Percentiles rank a stretch among this genome's conserved stretches.
Conservation (phyloP, 2,888 invertebrate genomes). For the Holacanthella duospinosa region DNA sequence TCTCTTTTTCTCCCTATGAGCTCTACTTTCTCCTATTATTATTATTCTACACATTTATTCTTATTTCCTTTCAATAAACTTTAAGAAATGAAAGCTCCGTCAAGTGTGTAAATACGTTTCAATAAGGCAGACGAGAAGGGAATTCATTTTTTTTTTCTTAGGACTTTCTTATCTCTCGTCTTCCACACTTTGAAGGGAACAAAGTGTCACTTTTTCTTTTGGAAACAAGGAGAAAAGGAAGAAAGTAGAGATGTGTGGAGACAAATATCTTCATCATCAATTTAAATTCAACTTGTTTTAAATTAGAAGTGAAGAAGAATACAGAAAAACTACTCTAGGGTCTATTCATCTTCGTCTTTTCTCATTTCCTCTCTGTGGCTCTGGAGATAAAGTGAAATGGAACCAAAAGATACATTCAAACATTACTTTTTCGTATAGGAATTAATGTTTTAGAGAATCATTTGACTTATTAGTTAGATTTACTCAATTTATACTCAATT, state of each 20-base stretch:
- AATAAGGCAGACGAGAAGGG: neutral
- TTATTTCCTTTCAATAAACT: slow-evolving; percentile 1
- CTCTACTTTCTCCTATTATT: slow-evolving; percentile 4
- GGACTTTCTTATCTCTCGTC: neutral
- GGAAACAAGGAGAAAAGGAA: neutral
- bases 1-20: neutral
- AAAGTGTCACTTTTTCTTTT: no score
- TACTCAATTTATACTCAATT: no score
- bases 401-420: neutral
- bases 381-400: neutral
- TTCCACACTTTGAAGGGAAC: neutral
- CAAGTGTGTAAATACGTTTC: slow-evolving; percentile 1
- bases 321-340: neutral
- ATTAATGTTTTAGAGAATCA: neutral
- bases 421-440: neutral
- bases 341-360: slow-evolving; percentile 4
- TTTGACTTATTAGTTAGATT: no score
- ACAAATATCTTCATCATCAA: slow-evolving; percentile 2
- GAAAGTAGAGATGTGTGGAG: neutral
- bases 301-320: neutral
- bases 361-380: slow-evolving; percentile 1
- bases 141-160: neutral
- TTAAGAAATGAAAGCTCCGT: neutral
- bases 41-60: neutral
- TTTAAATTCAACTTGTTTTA: slow-evolving; percentile 7